Evolutionary conservation across 2,888 invertebrate species (phyloP).

Genomic region (Malthinus flaveolus): DNA sequence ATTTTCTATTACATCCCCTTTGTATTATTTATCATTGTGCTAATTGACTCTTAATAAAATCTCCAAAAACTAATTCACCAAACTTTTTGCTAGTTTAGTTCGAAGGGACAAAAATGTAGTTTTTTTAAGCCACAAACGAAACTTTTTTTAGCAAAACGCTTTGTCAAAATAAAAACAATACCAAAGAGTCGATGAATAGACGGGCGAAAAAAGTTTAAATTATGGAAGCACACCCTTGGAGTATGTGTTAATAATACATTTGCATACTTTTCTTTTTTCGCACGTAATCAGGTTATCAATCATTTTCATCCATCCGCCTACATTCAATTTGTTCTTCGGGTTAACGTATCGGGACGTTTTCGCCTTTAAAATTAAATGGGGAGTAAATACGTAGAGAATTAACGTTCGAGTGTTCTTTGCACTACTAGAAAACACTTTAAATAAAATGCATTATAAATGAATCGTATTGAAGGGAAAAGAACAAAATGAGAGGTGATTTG

Average conservation of each 20-base stretch:
- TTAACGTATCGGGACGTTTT: too few species aligned
- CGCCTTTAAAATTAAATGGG: too few species aligned
- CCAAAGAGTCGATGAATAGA: background rate
- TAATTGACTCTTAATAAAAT: background rate
- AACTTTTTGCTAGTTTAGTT: background rate
- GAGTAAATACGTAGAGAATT: too few species aligned
- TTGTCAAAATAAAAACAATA: too few species aligned
- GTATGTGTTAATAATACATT: background rate
- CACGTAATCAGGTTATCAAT: slow-evolving; percentile 3
- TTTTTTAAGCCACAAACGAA: background rate
- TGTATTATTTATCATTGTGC: background rate
- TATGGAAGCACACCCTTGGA: background rate
- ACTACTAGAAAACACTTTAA: too few species aligned
- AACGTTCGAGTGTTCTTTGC: too few species aligned
- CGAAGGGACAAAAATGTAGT: background rate
- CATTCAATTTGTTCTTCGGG: too few species aligned
- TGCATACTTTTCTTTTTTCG: background rate
- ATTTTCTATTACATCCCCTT: slow-evolving; percentile 10
- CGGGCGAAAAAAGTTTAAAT: background rate
- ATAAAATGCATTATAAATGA: too few species aligned
- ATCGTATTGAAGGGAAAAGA: too few species aligned
- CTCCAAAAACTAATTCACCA: slow-evolving; percentile 1
- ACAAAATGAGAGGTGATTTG: too few species aligned
- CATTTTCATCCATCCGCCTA: slow-evolving; percentile 1
- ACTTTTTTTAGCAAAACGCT: background rate